A percentile compares a stretch with the other conserved stretches of the same genome.
Evolutionary conservation across 2,797 vertebrate genomes (phyloP).

Genomic region (Sebastes goodei): DNA sequence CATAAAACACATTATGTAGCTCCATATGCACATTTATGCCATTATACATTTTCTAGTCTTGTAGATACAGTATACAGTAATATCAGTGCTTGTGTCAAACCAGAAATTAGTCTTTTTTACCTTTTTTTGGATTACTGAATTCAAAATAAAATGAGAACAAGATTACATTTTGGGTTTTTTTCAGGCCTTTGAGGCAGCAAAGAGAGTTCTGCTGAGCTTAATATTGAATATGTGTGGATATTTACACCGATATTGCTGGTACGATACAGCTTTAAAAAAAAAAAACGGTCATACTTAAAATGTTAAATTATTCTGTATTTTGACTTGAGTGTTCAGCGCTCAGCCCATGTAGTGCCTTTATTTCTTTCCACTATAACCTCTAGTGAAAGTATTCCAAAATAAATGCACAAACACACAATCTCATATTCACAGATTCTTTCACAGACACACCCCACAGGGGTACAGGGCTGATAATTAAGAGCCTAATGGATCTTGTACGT

Average conservation of each 20-base stretch:
- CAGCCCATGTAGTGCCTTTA: neutral
- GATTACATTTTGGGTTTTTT: slow-evolving; percentile 23
- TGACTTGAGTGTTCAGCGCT: neutral
- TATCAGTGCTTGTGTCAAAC: neutral
- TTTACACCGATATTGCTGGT: neutral
- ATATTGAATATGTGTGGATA: neutral
- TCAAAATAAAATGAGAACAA: neutral
- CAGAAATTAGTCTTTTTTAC: neutral
- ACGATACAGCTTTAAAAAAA: neutral
- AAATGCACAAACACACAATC: neutral
- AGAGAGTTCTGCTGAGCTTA: neutral
- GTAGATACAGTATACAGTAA: neutral
- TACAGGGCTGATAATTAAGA: slow-evolving; percentile 79
- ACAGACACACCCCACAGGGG: slow-evolving; percentile 35
- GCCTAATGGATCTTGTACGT: slow-evolving; percentile 85
- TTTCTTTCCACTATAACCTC: neutral
- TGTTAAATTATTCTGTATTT: neutral
- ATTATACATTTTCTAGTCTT: neutral
- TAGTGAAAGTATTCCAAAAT: neutral
- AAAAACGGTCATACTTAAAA: neutral
- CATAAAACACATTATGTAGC: neutral
- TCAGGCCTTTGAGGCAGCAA: slow-evolving; percentile 2
- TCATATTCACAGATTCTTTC: neutral
- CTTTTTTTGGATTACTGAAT: neutral
- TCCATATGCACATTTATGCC: neutral